Percentiles rank a stretch among this genome's conserved stretches.
These are phyloP conservation scores for Stegana nigrithorax DNA, from an alignment of 2,888 invertebrate species.

Conservation along the genomic window DNA sequence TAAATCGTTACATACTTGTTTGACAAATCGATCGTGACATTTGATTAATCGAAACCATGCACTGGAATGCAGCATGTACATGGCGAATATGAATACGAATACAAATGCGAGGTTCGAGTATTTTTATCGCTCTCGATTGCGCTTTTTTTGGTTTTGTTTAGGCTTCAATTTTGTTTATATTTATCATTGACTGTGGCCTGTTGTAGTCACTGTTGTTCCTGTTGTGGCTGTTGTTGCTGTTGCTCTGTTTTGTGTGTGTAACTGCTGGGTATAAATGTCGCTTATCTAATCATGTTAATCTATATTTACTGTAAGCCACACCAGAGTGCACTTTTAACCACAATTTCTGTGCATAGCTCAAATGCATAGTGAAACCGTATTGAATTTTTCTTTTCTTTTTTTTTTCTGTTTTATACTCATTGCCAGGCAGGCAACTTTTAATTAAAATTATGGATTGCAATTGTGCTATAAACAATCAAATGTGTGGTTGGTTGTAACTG, in stretches of 20 bases:
- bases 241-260: constrained; percentile 22
- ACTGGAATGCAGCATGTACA: neutral
- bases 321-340: neutral
- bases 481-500: too few relatives aligned
- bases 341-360: neutral
- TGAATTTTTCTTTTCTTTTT: neutral
- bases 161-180: too few relatives aligned
- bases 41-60: neutral
- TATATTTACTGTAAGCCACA: constrained; percentile 11
- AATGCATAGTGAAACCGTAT: constrained; percentile 27
- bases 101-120: too few relatives aligned
- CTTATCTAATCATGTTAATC: constrained; percentile 10
- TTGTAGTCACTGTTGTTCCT: too few relatives aligned
- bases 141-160: too few relatives aligned
- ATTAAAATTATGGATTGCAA: too few relatives aligned
- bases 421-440: too few relatives aligned
- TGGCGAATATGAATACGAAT: too few relatives aligned
- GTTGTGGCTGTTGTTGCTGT: constrained; percentile 31
- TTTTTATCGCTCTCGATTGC: too few relatives aligned
- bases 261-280: constrained; percentile 36
- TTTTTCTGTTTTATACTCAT: too few relatives aligned
- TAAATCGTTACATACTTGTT: neutral
- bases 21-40: constrained; percentile 2
- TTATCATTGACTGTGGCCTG: too few relatives aligned
- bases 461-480: too few relatives aligned